Percentiles rank a stretch among this genome's conserved stretches.
These are phyloP conservation scores for Netelia virgata DNA, from an alignment of 2,888 invertebrate species.

Conservation along the genomic window DNA sequence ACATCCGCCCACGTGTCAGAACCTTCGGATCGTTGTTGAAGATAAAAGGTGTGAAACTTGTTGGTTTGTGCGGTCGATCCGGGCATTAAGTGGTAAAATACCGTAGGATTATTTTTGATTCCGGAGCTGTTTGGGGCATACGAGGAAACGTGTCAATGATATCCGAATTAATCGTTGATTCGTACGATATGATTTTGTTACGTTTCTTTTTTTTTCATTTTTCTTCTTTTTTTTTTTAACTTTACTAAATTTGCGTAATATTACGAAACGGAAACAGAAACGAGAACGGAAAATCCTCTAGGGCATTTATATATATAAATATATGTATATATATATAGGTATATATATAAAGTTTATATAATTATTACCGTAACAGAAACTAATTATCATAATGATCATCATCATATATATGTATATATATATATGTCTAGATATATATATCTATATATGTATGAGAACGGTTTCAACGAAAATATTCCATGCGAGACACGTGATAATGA, in stretches of 20 bases:
- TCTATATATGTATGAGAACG: constrained; percentile 62
- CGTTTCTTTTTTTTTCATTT: constrained; percentile 30
- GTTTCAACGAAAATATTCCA: constrained; percentile 71
- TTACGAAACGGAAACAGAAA: constrained; percentile 83
- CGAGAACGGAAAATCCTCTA: constrained; percentile 81
- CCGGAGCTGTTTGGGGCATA: constrained; percentile 91
- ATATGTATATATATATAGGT: constrained; percentile 37
- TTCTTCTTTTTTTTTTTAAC: constrained; percentile 14
- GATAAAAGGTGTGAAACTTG: constrained; percentile 97
- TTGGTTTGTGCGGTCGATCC: constrained; percentile 98
- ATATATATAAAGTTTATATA: constrained; percentile 53
- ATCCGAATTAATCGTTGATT: constrained; percentile 34
- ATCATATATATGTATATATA: constrained; percentile 26
- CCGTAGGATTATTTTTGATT: constrained; percentile 97
- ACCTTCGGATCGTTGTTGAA: constrained; percentile 95
- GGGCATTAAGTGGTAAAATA: constrained; percentile 97
- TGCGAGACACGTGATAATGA: constrained; percentile 73
- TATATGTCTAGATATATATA: not conserved
- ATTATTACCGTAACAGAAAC: constrained; percentile 66
- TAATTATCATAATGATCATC: constrained; percentile 65
- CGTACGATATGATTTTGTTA: constrained; percentile 34
- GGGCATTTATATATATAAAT: constrained; percentile 55
- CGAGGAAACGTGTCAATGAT: constrained; percentile 68
- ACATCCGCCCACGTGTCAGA: constrained; percentile 96
- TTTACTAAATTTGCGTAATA: constrained; percentile 61